These are phyloP conservation scores for Salticus scenicus DNA, from an alignment of 2,888 invertebrate species.

Conservation along the genomic window DNA sequence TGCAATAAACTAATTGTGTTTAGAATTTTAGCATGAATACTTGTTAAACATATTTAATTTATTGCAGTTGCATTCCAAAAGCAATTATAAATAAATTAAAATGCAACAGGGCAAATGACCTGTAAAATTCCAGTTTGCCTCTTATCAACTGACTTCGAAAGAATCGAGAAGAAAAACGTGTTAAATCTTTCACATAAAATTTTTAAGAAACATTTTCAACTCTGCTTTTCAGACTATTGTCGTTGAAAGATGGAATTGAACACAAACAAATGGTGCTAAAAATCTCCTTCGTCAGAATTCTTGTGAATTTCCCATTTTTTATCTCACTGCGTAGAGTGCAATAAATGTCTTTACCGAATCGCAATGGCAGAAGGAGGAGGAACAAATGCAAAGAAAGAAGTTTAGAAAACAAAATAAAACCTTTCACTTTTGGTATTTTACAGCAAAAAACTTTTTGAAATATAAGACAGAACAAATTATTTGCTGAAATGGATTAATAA, in stretches of 20 bases:
- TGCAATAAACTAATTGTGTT: no score
- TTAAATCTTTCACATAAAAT: neutral
- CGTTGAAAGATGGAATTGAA: slow-evolving; percentile 8
- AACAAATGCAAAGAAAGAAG: neutral
- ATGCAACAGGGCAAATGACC: no score
- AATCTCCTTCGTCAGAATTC: neutral
- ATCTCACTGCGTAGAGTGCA: slow-evolving; percentile 7
- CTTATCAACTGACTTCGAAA: no score
- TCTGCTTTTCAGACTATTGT: neutral
- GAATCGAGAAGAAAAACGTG: neutral
- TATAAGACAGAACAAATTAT: no score
- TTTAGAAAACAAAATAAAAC: neutral
- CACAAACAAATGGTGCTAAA: slow-evolving; percentile 15
- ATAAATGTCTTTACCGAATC: neutral
- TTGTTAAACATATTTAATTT: no score
- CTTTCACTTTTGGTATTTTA: no score
- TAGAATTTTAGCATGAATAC: no score
- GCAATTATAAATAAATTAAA: no score
- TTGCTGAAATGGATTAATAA: no score
- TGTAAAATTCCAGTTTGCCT: no score
- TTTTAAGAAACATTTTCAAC: neutral
- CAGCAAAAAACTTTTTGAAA: no score
- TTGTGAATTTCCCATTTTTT: slow-evolving; percentile 8
- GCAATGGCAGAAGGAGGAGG: neutral
- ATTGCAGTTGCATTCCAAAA: no score